phyloP scores from a whole-genome alignment of 2,888 invertebrate species.

The Andrena haemorrhoa region DNA sequence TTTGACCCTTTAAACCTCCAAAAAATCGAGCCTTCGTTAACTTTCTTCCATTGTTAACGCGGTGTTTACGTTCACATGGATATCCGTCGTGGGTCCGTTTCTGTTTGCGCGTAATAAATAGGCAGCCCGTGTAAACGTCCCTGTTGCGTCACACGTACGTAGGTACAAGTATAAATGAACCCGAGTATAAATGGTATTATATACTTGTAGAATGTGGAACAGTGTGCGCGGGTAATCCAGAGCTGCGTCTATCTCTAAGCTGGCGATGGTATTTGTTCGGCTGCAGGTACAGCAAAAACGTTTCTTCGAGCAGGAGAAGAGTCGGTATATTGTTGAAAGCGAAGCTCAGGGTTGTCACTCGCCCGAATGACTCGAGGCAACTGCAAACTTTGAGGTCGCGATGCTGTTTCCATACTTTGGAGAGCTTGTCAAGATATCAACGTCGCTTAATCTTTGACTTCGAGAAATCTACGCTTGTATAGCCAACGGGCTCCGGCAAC shows the following conservation, averaged over 20 bases:
- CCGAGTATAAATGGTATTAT: neutral
- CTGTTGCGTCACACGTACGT: neutral
- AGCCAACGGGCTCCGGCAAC: neutral
- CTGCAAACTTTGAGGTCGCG: constrained; percentile 51
- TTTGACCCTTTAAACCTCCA: too few relatives aligned
- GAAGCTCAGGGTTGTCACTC: constrained; percentile 13
- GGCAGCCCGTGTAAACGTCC: neutral
- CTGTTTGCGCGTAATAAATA: neutral
- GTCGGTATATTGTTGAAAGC: constrained; percentile 21
- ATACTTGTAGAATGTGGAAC: too few relatives aligned
- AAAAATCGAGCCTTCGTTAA: too few relatives aligned
- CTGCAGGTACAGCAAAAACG: neutral
- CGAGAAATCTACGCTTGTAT: constrained; percentile 21
- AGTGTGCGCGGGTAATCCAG: neutral
- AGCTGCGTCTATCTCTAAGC: neutral
- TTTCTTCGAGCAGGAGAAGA: constrained; percentile 8
- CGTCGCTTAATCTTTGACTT: constrained; percentile 13
- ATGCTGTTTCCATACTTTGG: constrained; percentile 74
- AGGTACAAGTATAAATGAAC: too few relatives aligned
- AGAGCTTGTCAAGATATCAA: constrained; percentile 61
- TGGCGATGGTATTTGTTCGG: neutral
- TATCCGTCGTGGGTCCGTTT: neutral
- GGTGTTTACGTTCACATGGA: neutral
- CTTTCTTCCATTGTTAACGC: neutral
- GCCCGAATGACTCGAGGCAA: constrained; percentile 29